Conservation (phyloP, 2,113 vertebrate genomes). For the Ceyx melanurus region DNA sequence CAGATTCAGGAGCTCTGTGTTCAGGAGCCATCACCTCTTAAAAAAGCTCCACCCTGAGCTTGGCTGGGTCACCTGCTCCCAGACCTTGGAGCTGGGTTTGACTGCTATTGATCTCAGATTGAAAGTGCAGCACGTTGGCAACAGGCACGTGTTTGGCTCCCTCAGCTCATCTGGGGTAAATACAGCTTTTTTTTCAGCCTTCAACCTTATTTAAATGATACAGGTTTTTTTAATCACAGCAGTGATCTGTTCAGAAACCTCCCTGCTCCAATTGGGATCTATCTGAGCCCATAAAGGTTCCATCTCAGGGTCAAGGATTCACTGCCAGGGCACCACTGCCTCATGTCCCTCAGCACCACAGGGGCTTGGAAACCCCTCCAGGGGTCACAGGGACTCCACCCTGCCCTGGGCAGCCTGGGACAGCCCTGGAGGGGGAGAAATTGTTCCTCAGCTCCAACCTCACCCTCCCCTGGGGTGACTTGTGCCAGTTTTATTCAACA, state of each 20-base stretch:
- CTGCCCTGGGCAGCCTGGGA: neutral
- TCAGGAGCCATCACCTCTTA: neutral
- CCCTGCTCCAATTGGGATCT: no score
- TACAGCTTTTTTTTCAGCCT: neutral
- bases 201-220: neutral
- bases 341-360: no score
- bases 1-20: neutral
- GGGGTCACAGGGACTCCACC: no score
- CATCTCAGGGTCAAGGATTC: no score
- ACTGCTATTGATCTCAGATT: neutral
- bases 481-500: neutral
- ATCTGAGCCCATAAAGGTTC: no score
- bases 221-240: neutral
- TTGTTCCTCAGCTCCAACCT: no score
- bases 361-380: neutral
- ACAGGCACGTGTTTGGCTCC: fast-evolving
- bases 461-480: no score
- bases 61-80: neutral
- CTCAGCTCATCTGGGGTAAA: neutral
- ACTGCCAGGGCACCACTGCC: neutral
- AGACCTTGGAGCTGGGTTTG: neutral
- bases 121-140: neutral
- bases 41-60: fast-evolving
- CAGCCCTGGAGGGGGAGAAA: no score
- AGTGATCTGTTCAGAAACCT: neutral